These are phyloP conservation scores for Charadrius vociferus DNA, from an alignment of 2,113 vertebrate genomes.

Conservation along the genomic window DNA sequence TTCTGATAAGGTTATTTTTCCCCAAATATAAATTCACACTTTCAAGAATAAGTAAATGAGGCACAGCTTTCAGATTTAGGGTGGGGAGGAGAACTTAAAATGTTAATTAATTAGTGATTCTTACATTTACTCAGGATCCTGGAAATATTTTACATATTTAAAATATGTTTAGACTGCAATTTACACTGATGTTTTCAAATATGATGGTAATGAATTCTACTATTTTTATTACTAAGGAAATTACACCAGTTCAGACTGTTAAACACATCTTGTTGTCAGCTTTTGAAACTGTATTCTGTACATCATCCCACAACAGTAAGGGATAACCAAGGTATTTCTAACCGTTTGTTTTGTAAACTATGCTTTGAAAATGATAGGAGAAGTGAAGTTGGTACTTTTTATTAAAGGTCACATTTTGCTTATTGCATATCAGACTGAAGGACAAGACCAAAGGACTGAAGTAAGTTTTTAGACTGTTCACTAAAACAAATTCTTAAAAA, in stretches of 20 bases:
- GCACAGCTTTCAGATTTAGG: background rate
- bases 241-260: background rate
- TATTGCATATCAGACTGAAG: background rate
- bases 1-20: background rate
- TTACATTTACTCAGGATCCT: background rate
- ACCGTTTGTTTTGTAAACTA: background rate
- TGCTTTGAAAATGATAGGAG: background rate
- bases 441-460: background rate
- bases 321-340: background rate
- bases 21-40: background rate
- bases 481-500: background rate
- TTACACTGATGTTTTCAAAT: background rate
- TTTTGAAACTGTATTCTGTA: background rate
- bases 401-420: background rate
- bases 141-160: background rate
- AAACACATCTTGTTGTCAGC: background rate
- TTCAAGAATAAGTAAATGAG: background rate
- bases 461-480: background rate
- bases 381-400: background rate
- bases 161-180: background rate
- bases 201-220: background rate
- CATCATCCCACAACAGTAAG: background rate
- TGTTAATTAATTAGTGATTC: background rate
- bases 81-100: background rate
- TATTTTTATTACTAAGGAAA: background rate